phyloP scores from a whole-genome alignment of 2,797 vertebrate genomes.

The Mormyrus hasselquistii region DNA sequence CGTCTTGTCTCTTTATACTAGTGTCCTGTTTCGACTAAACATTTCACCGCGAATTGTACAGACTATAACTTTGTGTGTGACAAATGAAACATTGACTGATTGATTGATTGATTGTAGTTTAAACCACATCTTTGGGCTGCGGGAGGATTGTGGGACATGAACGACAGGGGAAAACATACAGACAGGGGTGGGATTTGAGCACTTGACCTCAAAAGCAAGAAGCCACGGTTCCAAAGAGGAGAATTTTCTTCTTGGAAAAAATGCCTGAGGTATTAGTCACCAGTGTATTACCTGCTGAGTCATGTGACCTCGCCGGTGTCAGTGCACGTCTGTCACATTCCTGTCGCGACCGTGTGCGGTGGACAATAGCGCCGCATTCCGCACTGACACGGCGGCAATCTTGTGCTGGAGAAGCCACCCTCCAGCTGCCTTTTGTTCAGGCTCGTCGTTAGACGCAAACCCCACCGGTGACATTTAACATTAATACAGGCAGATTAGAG shows the following conservation, averaged over 20 bases:
- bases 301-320: slow-evolving; percentile 33
- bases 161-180: background rate
- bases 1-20: background rate
- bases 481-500: background rate
- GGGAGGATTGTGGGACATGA: background rate
- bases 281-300: slow-evolving; percentile 49
- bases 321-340: slow-evolving; percentile 47
- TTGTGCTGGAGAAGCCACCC: background rate
- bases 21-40: background rate
- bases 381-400: background rate
- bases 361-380: slow-evolving; percentile 21
- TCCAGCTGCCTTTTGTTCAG: background rate
- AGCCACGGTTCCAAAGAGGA: background rate
- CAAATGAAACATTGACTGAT: background rate
- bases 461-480: background rate
- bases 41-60: background rate
- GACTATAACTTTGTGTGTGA: background rate
- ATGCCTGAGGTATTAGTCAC: slow-evolving; percentile 45
- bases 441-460: background rate
- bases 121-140: background rate
- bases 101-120: background rate
- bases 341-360: slow-evolving; percentile 31
- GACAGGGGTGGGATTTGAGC: background rate
- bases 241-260: background rate
- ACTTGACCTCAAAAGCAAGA: background rate